Evolutionary conservation across 2,888 invertebrate species (phyloP), one percentile per base, ranked within the genome.

Genomic region (Cosmorhoe ocellata): DNA sequence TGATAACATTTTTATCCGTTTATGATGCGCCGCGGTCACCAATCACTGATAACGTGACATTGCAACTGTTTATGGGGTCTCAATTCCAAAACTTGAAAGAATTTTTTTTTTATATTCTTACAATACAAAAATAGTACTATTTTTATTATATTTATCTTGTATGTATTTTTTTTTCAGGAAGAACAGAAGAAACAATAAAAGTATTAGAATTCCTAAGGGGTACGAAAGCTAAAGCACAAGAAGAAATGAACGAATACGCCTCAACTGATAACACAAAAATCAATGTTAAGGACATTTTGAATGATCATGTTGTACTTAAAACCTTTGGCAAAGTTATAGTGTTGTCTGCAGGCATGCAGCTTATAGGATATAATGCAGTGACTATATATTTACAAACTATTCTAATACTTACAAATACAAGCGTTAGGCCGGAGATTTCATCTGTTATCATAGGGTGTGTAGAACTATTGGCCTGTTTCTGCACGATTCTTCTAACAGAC

Each of bases 371-470:
- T 34, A 57, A 48, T 18, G 51, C 43, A 4, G 41, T 61, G 0
- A 12, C 38, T 0, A 9, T 38, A 3, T 59, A 57, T 38, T 33
- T 61, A 2, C 61, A 61, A 32, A 57, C 59, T 61, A 24, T 51
- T 59, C 5, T 43, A 46, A 30, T 43, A 11, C 11, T 42, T 0
- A 55, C 61, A 5, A 46, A 55, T 10, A 59, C 59, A 1, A 51
- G 34, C 24, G 30, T 61, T 1, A 40, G 36, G 1, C 49, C 61
- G 0, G 59, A 61, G 10, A 13, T 58, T 3, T 51, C 59, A 4
- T 61, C 61, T 0, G 48, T 44, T 0, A 39, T 61, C n/a, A 51
- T 57, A 4, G 61, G 61, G 0, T 46, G 41, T 2, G 51, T 57
- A 9, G 48, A 58, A 6, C 14, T 61, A 2, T 10, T 55, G 2